These are phyloP conservation scores for Aspidapion aeneum DNA, from an alignment of 2,888 invertebrate genomes.

Conservation along the genomic window DNA sequence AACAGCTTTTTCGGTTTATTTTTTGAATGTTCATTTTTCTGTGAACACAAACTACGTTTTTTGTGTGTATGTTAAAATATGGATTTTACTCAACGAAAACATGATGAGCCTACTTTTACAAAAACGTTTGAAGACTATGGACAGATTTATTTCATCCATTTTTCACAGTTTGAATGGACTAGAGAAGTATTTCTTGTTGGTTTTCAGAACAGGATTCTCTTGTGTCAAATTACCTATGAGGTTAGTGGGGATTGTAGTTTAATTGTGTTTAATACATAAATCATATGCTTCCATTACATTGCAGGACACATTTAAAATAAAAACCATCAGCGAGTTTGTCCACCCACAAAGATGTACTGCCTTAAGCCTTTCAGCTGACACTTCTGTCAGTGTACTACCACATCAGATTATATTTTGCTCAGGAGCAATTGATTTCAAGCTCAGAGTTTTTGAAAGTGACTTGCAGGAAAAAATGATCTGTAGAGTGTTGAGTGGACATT, in stretches of 20 bases:
- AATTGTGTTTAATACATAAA: neutral
- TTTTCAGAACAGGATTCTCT: slow-evolving; percentile 53
- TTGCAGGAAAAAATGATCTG: slow-evolving; percentile 50
- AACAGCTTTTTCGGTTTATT: too few species aligned
- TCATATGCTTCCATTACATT: too few species aligned
- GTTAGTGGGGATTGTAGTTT: neutral
- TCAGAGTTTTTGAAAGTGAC: slow-evolving; percentile 56
- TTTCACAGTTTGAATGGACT: slow-evolving; percentile 63
- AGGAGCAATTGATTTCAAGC: slow-evolving; percentile 55
- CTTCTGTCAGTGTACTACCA: slow-evolving; percentile 56
- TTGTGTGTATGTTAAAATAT: too few species aligned
- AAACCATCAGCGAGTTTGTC: slow-evolving; percentile 54
- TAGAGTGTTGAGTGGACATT: slow-evolving; percentile 59
- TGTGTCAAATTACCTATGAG: slow-evolving; percentile 45
- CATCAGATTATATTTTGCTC: slow-evolving; percentile 54
- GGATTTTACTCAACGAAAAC: neutral
- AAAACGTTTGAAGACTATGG: slow-evolving; percentile 51
- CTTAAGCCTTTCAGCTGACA: slow-evolving; percentile 60
- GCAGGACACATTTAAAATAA: slow-evolving; percentile 53
- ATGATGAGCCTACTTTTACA: slow-evolving; percentile 40
- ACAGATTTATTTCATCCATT: slow-evolving; percentile 55
- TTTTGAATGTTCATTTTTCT: too few species aligned
- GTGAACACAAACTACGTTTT: too few species aligned
- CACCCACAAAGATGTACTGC: slow-evolving; percentile 55
- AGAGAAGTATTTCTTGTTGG: slow-evolving; percentile 60